phyloP scores from a whole-genome alignment of 2,113 vertebrate species.

The Eupsittula cactorum region DNA sequence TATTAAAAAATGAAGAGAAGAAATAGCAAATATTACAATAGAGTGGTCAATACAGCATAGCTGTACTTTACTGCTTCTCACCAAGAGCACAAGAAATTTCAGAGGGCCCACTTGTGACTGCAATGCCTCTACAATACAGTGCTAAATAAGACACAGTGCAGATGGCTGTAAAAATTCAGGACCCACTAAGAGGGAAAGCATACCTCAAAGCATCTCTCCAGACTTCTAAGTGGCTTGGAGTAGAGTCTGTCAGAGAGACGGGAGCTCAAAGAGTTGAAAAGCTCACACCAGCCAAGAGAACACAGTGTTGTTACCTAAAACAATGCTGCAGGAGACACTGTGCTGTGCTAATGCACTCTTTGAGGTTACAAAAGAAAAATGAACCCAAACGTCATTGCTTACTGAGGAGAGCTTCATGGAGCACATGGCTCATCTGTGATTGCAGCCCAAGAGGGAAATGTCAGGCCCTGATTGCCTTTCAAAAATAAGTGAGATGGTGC shows the following conservation, averaged over 20 bases:
- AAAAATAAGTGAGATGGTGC: not conserved
- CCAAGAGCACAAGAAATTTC: not conserved
- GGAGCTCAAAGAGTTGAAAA: not conserved
- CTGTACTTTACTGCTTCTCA: not conserved
- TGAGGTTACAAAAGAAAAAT: not conserved
- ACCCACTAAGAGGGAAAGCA: slow-evolving; percentile 42
- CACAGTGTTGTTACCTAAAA: not conserved
- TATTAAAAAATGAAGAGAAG: not conserved
- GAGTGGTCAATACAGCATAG: not conserved
- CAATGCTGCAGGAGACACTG: not conserved
- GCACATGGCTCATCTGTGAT: not conserved
- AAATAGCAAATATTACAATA: not conserved
- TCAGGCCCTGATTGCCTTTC: not conserved
- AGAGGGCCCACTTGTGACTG: slow-evolving; percentile 15
- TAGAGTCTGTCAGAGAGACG: not conserved
- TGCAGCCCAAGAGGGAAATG: fast-evolving
- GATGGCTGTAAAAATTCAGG: slow-evolving; percentile 65
- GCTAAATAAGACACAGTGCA: slow-evolving; percentile 35
- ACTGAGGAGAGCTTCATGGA: not conserved
- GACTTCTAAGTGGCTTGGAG: slow-evolving; percentile 26
- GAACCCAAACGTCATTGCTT: not conserved
- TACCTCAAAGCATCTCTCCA: not conserved
- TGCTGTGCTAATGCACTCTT: not conserved
- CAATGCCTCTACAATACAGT: slow-evolving; percentile 7
- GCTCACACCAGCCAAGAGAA: not conserved